Percentiles rank a stretch among this genome's conserved stretches.
phyloP scores from a whole-genome alignment of 92 coral and sea anemone species.

The Virgularia gustaviana region DNA sequence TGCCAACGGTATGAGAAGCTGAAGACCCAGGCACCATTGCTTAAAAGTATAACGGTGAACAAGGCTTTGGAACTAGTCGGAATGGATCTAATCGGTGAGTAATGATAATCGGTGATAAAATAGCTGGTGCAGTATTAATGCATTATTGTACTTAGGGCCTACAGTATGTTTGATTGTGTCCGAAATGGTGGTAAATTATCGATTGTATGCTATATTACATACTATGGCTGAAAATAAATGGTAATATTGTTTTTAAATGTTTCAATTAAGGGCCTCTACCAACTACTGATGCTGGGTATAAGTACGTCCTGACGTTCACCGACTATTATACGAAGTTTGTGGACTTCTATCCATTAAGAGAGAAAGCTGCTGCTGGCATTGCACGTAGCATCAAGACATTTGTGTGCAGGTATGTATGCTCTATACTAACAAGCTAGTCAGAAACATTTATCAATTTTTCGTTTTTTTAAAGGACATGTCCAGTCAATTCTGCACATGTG shows the following conservation, averaged over 20 bases:
- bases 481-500: no score
- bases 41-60: not conserved
- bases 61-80: slow-evolving; percentile 2
- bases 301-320: slow-evolving; percentile 5
- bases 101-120: no score
- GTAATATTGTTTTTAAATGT: no score
- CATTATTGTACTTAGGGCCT: no score
- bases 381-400: slow-evolving; percentile 5
- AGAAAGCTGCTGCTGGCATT: not conserved
- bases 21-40: not conserved
- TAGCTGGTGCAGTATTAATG: no score
- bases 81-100: slow-evolving; percentile 5
- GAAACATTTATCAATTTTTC: no score
- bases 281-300: slow-evolving; percentile 10
- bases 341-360: not conserved
- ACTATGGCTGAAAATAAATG: no score
- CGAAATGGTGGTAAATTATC: no score
- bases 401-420: not conserved
- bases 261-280: not conserved
- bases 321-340: slow-evolving; percentile 1
- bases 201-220: no score
- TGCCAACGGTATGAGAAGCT: slow-evolving; percentile 5
- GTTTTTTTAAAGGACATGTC: no score
- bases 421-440: no score
- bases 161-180: no score